Evolutionary conservation across 2,888 invertebrate genomes (phyloP).

Genomic region (Elysia crispata): DNA sequence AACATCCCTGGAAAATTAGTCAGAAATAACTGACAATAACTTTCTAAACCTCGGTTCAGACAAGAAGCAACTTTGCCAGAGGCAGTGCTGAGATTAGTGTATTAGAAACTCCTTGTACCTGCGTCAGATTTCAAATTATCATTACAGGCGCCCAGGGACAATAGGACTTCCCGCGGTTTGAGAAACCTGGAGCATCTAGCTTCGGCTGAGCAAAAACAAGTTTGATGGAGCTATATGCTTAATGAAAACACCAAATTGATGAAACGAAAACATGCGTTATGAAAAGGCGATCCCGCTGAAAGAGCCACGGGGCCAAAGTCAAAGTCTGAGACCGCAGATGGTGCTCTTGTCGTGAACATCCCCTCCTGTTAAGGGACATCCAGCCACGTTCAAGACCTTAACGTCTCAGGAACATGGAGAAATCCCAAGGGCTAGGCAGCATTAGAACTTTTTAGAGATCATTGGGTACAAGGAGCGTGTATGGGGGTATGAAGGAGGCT

Average conservation of each 20-base stretch:
- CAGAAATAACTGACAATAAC: conserved; percentile 24
- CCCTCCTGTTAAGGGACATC: not conserved
- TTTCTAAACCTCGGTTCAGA: not conserved
- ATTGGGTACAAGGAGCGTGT: too few species aligned
- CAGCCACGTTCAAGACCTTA: too few species aligned
- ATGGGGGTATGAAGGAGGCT: too few species aligned
- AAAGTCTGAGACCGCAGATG: conserved; percentile 40
- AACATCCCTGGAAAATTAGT: conserved; percentile 37
- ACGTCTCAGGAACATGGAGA: too few species aligned
- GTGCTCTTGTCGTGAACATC: conserved; percentile 5
- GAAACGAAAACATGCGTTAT: conserved; percentile 51
- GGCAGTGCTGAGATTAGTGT: conserved; percentile 48
- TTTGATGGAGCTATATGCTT: conserved; percentile 49
- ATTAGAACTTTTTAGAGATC: too few species aligned
- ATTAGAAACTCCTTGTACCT: conserved; percentile 50
- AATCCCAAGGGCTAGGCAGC: too few species aligned
- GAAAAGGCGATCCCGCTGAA: conserved; percentile 32
- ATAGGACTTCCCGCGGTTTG: conserved; percentile 14
- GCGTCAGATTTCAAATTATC: conserved; percentile 54
- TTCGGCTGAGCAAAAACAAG: conserved; percentile 40
- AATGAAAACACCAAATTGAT: conserved; percentile 53
- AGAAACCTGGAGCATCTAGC: conserved; percentile 31
- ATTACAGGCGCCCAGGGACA: conserved; percentile 45
- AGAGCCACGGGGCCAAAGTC: conserved; percentile 43
- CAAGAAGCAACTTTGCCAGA: conserved; percentile 17